Evolutionary conservation across 2,113 vertebrate species (phyloP).

Genomic region (Noctilio leporinus): DNA sequence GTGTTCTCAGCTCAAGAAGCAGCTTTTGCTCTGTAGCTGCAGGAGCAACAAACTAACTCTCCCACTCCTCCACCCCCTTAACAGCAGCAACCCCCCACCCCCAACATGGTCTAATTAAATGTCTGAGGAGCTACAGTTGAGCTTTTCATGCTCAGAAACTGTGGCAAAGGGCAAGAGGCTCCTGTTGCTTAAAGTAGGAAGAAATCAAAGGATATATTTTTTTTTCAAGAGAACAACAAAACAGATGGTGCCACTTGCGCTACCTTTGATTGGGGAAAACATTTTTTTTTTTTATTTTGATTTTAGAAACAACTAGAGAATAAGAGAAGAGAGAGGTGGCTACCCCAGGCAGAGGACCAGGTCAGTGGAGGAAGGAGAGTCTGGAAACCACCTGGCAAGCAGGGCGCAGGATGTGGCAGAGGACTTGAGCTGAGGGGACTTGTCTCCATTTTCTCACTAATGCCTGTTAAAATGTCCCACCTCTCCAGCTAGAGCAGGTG

Average conservation of each 20-base stretch:
- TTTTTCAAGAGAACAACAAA: slow-evolving; percentile 46
- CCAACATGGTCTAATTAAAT: slow-evolving; percentile 57
- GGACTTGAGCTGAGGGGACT: background rate
- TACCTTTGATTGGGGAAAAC: slow-evolving; percentile 52
- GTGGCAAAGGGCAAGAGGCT: slow-evolving; percentile 22
- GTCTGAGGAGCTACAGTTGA: background rate
- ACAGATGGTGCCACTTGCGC: slow-evolving; percentile 16
- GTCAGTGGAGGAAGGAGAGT: slow-evolving; percentile 21
- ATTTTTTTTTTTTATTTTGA: slow-evolving; percentile 26
- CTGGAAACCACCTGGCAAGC: background rate
- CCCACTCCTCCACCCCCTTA: background rate
- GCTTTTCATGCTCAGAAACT: background rate
- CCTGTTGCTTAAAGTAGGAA: slow-evolving; percentile 20
- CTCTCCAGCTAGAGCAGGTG: background rate
- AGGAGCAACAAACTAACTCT: background rate
- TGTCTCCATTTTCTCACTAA: background rate
- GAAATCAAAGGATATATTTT: slow-evolving; percentile 43
- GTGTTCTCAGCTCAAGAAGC: background rate
- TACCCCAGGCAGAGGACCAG: background rate
- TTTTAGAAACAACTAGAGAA: slow-evolving; percentile 38
- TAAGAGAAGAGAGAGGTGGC: background rate
- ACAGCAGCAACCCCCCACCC: background rate
- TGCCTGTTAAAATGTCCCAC: background rate
- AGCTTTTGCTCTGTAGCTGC: background rate
- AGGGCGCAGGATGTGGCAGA: background rate